Evolutionary conservation across 2,113 vertebrate genomes (phyloP).

Genomic region (Salvelinus alpinus): DNA sequence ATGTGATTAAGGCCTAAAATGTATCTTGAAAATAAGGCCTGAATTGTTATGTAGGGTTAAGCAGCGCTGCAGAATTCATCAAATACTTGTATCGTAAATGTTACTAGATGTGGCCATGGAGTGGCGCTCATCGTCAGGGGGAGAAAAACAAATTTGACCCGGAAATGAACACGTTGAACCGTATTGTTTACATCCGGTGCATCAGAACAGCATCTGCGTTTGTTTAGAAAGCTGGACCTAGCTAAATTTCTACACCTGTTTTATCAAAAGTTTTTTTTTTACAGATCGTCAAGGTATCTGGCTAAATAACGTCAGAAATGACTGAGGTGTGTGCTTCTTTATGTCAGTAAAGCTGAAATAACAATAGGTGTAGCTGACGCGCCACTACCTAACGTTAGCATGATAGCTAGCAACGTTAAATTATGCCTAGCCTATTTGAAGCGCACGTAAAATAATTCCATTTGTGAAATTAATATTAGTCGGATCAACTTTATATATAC

Average conservation of each 20-base stretch:
- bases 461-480: no score
- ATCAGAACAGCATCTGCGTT: neutral
- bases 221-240: neutral
- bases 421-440: no score
- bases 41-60: no score
- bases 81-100: neutral
- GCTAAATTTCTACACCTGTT: neutral
- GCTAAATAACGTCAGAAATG: slow-evolving; percentile 38
- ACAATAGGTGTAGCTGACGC: neutral
- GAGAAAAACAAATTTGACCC: neutral
- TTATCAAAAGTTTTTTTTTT: neutral
- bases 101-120: slow-evolving; percentile 8
- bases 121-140: slow-evolving; percentile 15
- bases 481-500: no score
- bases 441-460: no score
- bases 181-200: slow-evolving; percentile 47
- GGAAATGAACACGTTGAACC: neutral
- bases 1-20: no score
- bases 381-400: neutral
- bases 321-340: slow-evolving; percentile 55
- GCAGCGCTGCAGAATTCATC: no score
- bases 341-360: neutral
- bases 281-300: neutral
- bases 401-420: neutral
- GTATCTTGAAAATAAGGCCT: no score